Conservation (phyloP, 1,140 invertebrate genomes). For the Saccostrea glomerata region DNA sequence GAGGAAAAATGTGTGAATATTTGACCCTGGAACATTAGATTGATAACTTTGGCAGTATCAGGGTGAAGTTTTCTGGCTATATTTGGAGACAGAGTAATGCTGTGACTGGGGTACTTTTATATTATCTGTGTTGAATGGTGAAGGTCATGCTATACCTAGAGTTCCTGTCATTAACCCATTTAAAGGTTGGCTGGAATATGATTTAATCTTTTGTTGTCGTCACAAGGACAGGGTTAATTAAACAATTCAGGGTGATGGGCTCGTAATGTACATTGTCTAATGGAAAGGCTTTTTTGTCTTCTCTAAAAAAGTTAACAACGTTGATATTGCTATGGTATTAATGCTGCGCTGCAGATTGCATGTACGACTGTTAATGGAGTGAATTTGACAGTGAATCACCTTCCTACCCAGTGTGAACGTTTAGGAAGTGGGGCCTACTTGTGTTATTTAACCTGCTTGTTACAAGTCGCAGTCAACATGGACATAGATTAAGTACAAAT, state of each 20-base stretch:
- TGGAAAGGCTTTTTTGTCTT: not conserved
- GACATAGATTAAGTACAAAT: not conserved
- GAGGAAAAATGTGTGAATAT: not conserved
- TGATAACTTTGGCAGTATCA: not conserved
- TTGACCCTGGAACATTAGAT: not conserved
- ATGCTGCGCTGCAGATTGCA: not conserved
- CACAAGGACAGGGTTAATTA: constrained; percentile 26
- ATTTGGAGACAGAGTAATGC: constrained; percentile 26
- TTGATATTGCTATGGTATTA: not conserved
- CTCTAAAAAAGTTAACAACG: not conserved
- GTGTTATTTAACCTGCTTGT: not conserved
- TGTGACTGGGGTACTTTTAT: constrained; percentile 8
- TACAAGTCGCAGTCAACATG: not conserved
- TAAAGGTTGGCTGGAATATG: constrained; percentile 19
- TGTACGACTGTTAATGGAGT: not conserved
- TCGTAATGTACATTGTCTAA: not conserved
- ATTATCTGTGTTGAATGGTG: constrained; percentile 30
- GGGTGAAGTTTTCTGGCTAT: not conserved
- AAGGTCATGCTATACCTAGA: constrained; percentile 1
- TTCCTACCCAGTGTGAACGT: not conserved
- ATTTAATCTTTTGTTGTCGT: constrained; percentile 22
- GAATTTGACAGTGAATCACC: not conserved
- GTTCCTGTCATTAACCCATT: constrained; percentile 27
- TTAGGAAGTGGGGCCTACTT: constrained; percentile 23
- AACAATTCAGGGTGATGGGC: not conserved